A percentile compares a stretch with the other conserved stretches of the same genome.
These are phyloP conservation scores for Paralichthys olivaceus DNA, from an alignment of 2,113 vertebrate species.

Conservation along the genomic window DNA sequence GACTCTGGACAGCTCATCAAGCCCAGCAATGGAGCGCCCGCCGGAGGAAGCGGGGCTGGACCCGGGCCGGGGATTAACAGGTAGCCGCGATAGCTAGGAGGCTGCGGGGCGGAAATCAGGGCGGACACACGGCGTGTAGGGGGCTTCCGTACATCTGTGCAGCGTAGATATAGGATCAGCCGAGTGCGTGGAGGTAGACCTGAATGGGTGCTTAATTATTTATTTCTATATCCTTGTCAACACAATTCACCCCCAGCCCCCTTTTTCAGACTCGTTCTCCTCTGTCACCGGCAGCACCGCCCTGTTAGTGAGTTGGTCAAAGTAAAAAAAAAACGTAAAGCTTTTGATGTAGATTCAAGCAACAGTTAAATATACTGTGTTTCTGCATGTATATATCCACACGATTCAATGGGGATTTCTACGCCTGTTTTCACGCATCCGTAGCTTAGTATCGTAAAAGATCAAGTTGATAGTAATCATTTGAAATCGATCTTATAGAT, in stretches of 20 bases:
- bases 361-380: constrained; percentile 16
- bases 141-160: not conserved
- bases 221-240: constrained; percentile 79
- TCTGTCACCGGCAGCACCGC: constrained; percentile 20
- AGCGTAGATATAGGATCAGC: constrained; percentile 55
- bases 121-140: constrained; percentile 39
- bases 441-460: constrained; percentile 56
- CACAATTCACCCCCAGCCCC: constrained; percentile 48
- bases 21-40: constrained; percentile 85
- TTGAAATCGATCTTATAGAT: not conserved
- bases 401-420: constrained; percentile 39
- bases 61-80: constrained; percentile 84
- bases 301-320: constrained; percentile 23
- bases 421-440: constrained; percentile 65
- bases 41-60: constrained; percentile 79
- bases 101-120: constrained; percentile 32
- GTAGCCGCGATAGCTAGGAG: constrained; percentile 73
- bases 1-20: constrained; percentile 86
- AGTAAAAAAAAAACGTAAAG: constrained; percentile 23
- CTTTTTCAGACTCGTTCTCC: constrained; percentile 25
- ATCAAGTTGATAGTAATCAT: constrained; percentile 25
- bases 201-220: constrained; percentile 78
- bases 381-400: not conserved
- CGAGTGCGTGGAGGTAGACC: constrained; percentile 64
- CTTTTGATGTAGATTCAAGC: constrained; percentile 11